Conservation (phyloP, 2,113 vertebrate species). For the Columba janthina region DNA sequence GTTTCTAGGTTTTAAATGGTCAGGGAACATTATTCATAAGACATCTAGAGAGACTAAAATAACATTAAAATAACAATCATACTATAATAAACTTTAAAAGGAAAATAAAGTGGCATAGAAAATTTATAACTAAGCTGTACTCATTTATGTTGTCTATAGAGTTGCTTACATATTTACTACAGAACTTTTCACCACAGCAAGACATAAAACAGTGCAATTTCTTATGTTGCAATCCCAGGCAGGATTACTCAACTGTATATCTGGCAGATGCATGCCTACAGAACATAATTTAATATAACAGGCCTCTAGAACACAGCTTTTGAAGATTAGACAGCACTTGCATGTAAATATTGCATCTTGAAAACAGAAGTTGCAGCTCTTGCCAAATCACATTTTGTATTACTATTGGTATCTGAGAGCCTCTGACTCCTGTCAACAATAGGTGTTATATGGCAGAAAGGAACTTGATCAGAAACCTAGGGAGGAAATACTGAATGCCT, state of each 20-base stretch:
- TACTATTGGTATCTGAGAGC: not conserved
- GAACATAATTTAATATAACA: not conserved
- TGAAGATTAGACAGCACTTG: not conserved
- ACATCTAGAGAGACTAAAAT: rapidly evolving
- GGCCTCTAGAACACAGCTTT: constrained; percentile 18
- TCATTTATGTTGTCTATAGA: not conserved
- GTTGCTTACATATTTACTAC: not conserved
- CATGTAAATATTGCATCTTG: not conserved
- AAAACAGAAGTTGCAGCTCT: not conserved
- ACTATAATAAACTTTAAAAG: not conserved
- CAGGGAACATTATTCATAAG: not conserved
- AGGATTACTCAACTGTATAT: not conserved
- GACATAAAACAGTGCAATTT: not conserved
- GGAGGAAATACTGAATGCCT: not conserved
- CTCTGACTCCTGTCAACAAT: not conserved
- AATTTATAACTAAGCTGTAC: not conserved
- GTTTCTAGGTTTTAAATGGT: not conserved
- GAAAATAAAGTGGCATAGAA: not conserved
- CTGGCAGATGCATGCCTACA: not conserved
- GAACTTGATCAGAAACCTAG: not conserved
- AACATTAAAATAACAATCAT: not conserved
- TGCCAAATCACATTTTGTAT: not conserved
- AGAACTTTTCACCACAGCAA: not conserved
- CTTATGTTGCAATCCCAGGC: not conserved
- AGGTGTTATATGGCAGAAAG: not conserved